These are phyloP conservation scores for Drosophila sulfurigaster DNA, from an alignment of 1,140 invertebrate genomes.

Conservation along the genomic window DNA sequence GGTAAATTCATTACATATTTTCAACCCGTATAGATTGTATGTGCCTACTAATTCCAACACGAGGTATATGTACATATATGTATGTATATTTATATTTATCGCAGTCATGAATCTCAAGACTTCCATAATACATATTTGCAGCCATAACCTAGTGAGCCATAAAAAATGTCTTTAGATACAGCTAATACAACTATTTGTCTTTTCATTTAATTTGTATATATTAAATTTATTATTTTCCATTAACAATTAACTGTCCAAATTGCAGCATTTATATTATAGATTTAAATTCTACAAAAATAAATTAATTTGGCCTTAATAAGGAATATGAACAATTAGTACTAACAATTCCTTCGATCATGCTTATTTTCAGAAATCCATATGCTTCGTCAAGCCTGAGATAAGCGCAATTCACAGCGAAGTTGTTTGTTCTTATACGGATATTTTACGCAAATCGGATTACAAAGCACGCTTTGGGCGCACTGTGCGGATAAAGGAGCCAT, in stretches of 20 bases:
- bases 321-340: too few relatives aligned
- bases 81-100: too few relatives aligned
- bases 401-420: conserved; percentile 86
- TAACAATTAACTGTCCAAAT: too few relatives aligned
- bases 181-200: neutral
- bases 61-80: too few relatives aligned
- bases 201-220: too few relatives aligned
- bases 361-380: conserved; percentile 83
- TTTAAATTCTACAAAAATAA: too few relatives aligned
- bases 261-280: too few relatives aligned
- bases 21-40: too few relatives aligned
- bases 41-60: too few relatives aligned
- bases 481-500: conserved; percentile 86
- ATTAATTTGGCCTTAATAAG: too few relatives aligned
- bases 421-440: conserved; percentile 87
- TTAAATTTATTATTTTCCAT: too few relatives aligned
- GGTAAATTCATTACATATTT: conserved; percentile 55
- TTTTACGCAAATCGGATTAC: conserved; percentile 88
- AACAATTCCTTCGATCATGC: neutral
- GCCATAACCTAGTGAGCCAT: neutral
- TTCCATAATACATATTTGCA: neutral
- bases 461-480: conserved; percentile 85
- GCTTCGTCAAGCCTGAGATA: conserved; percentile 86
- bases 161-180: neutral
- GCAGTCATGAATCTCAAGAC: too few relatives aligned